Conservation (phyloP, 1,140 invertebrate species). For the Berghia stephanieae region DNA sequence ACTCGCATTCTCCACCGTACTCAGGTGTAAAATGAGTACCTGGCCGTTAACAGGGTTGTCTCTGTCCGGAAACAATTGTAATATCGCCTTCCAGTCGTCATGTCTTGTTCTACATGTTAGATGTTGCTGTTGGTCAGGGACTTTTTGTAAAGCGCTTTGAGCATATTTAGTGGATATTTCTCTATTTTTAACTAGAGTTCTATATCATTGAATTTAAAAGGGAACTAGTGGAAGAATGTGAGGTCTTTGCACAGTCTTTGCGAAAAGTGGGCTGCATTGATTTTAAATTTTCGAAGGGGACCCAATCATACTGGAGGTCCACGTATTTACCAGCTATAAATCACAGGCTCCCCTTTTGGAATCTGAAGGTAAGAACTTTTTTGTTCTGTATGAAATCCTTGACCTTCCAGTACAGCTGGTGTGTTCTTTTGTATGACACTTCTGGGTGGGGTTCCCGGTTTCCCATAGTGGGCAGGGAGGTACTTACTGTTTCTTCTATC, state of each 20-base stretch:
- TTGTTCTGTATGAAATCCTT: neutral
- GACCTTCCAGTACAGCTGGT: neutral
- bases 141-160: too few species aligned
- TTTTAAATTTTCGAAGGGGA: conserved; percentile 74
- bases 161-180: too few species aligned
- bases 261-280: conserved; percentile 73
- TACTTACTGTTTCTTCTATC: too few species aligned
- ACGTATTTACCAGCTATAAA: conserved; percentile 72
- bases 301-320: conserved; percentile 72
- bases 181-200: neutral
- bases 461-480: too few species aligned
- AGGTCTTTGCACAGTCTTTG: conserved; percentile 68
- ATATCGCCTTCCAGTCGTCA: too few species aligned
- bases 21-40: too few species aligned
- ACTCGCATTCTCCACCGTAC: too few species aligned
- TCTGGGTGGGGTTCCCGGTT: too few species aligned
- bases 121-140: too few species aligned
- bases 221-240: conserved; percentile 72
- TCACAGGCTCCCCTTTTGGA: conserved; percentile 70
- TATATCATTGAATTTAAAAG: conserved; percentile 44
- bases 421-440: neutral
- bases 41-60: too few species aligned
- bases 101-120: neutral
- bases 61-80: too few species aligned
- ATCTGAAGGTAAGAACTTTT: conserved; percentile 70